These are phyloP conservation scores for Ctenochaetus hawaiiensis DNA, from an alignment of 2,797 vertebrate species.

Conservation along the genomic window DNA sequence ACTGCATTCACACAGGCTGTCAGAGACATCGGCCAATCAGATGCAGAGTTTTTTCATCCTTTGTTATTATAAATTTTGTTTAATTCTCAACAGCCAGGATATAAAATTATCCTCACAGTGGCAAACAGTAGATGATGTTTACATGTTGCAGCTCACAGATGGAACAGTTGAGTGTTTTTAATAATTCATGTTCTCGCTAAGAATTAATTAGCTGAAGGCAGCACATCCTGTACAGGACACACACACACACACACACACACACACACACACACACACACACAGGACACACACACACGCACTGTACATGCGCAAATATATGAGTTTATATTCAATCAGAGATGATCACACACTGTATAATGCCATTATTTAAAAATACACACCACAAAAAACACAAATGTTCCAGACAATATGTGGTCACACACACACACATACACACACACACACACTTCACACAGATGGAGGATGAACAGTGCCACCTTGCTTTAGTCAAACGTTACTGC, in stretches of 20 bases:
- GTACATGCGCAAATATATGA: neutral
- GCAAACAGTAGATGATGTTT: slow-evolving; percentile 44
- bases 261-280: slow-evolving; percentile 14
- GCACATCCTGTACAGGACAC: slow-evolving; percentile 24
- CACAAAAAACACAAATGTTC: neutral
- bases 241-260: slow-evolving; percentile 15
- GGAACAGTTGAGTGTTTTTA: slow-evolving; percentile 54
- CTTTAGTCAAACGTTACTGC: slow-evolving; percentile 63
- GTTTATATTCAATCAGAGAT: neutral
- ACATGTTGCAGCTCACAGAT: slow-evolving; percentile 55
- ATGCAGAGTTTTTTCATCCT: neutral
- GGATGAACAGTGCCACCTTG: slow-evolving; percentile 83
- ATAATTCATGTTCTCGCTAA: slow-evolving; percentile 56
- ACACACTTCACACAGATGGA: slow-evolving; percentile 31
- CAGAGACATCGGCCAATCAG: slow-evolving; percentile 1
- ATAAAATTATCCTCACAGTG: slow-evolving; percentile 39
- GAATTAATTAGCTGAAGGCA: slow-evolving; percentile 61
- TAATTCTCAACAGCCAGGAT: slow-evolving; percentile 33
- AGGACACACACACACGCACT: neutral
- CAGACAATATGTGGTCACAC: neutral
- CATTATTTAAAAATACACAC: slow-evolving; percentile 33
- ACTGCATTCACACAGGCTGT: neutral
- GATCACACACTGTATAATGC: slow-evolving; percentile 9
- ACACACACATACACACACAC: neutral
- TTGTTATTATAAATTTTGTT: neutral